Conservation (phyloP, 1,140 invertebrate species). For the Tribolium madens region DNA sequence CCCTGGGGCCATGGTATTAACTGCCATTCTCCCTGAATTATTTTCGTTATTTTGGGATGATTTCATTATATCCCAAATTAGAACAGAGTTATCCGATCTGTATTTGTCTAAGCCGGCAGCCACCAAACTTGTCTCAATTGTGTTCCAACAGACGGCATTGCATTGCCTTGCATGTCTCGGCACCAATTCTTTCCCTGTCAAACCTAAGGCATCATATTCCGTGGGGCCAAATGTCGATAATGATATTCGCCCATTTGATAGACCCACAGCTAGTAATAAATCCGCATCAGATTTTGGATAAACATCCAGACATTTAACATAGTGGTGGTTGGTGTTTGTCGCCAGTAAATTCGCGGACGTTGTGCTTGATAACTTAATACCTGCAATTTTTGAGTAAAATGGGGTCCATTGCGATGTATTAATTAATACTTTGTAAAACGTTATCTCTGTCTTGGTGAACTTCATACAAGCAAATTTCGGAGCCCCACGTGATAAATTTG, state of each 20-base stretch:
- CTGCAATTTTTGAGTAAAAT: constrained; percentile 65
- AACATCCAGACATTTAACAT: constrained; percentile 84
- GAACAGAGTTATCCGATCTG: constrained; percentile 82
- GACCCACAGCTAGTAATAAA: constrained; percentile 85
- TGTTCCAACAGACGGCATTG: constrained; percentile 90
- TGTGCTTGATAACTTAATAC: constrained; percentile 75
- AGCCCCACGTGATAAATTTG: constrained; percentile 88
- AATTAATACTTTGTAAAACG: constrained; percentile 20
- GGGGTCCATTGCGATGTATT: constrained; percentile 38
- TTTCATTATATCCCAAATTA: constrained; percentile 83
- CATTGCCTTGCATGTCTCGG: constrained; percentile 86
- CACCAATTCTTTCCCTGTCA: constrained; percentile 85
- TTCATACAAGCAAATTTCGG: constrained; percentile 87
- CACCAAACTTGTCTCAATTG: constrained; percentile 84
- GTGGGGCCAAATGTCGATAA: constrained; percentile 83
- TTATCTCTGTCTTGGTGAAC: constrained; percentile 67
- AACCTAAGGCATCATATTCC: constrained; percentile 73
- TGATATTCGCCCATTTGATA: constrained; percentile 86
- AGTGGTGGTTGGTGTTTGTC: constrained; percentile 75
- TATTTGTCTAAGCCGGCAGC: constrained; percentile 89
- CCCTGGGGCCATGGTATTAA: constrained; percentile 51
- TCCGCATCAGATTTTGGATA: constrained; percentile 79
- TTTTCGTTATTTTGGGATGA: constrained; percentile 65
- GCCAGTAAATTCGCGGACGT: constrained; percentile 76
- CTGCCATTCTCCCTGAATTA: constrained; percentile 43